Evolutionary conservation across 2,113 vertebrate species (phyloP).

Genomic region (Pelmatolapia mariae): DNA sequence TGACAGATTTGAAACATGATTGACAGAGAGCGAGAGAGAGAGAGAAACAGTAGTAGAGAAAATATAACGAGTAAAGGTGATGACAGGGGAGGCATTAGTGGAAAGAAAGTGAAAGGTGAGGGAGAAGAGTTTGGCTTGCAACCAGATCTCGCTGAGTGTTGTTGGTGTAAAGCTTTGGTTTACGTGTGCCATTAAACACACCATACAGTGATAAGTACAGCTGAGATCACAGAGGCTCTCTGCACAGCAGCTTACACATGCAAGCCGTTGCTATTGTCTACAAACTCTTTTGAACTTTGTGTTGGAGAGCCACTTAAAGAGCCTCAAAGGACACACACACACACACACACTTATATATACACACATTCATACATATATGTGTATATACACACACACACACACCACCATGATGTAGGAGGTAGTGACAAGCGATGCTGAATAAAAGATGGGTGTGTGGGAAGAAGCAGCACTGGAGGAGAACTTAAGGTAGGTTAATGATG

Average conservation of each 20-base stretch:
- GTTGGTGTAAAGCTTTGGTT: neutral
- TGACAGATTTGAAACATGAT: neutral
- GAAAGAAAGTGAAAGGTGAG: neutral
- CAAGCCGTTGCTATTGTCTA: conserved; percentile 31
- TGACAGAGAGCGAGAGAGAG: neutral
- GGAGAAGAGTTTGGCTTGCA: neutral
- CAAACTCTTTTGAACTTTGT: conserved; percentile 65
- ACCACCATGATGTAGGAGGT: neutral
- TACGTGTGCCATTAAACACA: neutral
- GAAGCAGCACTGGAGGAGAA: conserved; percentile 11
- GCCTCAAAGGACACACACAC: conserved; percentile 46
- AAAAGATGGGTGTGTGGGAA: conserved; percentile 35
- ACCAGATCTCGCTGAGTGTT: neutral
- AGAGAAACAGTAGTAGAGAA: neutral
- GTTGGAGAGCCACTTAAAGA: conserved; percentile 53
- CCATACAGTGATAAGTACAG: neutral
- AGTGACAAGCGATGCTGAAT: neutral
- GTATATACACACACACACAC: neutral
- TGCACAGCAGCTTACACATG: neutral
- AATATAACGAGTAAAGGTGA: neutral
- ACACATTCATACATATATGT: neutral
- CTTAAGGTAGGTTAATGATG: conserved; percentile 12
- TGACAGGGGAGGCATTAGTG: neutral
- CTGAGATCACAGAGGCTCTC: neutral
- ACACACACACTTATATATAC: neutral